Evolutionary conservation across 2,797 vertebrate species (phyloP).

Genomic region (Limnodromus scolopaceus): DNA sequence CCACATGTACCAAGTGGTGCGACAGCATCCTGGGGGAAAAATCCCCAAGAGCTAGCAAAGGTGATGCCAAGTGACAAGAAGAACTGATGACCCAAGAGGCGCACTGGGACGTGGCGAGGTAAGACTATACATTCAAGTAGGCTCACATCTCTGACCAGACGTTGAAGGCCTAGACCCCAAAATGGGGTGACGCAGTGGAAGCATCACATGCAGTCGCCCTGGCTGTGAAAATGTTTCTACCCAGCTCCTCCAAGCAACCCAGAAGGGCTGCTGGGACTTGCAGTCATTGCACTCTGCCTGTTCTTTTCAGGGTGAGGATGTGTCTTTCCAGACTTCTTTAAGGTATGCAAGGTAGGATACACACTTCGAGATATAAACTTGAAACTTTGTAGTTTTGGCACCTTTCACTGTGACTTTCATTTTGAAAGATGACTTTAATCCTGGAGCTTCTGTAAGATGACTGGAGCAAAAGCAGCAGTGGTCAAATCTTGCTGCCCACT

Average conservation of each 20-base stretch:
- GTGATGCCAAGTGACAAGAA: background rate
- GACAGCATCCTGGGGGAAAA: background rate
- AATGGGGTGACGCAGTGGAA: background rate
- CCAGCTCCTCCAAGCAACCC: background rate
- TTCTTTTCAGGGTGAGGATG: background rate
- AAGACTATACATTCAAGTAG: background rate
- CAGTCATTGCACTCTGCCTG: background rate
- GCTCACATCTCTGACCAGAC: background rate
- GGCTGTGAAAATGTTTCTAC: background rate
- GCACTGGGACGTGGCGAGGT: background rate
- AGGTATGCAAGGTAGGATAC: background rate
- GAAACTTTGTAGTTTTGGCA: rapidly evolving
- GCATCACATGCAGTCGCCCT: background rate
- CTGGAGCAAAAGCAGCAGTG: background rate
- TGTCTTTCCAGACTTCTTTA: background rate
- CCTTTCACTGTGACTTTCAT: background rate
- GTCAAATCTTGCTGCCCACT: background rate
- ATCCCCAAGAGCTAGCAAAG: background rate
- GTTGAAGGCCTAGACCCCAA: background rate
- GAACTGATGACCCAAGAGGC: background rate
- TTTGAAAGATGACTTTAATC: background rate
- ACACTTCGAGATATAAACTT: background rate
- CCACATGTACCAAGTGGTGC: background rate
- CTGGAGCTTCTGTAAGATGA: background rate
- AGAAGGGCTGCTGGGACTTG: background rate